Base-by-base conservation (phyloP, 92 coral and sea anemone species). In the Phenganax marumi region DNA sequence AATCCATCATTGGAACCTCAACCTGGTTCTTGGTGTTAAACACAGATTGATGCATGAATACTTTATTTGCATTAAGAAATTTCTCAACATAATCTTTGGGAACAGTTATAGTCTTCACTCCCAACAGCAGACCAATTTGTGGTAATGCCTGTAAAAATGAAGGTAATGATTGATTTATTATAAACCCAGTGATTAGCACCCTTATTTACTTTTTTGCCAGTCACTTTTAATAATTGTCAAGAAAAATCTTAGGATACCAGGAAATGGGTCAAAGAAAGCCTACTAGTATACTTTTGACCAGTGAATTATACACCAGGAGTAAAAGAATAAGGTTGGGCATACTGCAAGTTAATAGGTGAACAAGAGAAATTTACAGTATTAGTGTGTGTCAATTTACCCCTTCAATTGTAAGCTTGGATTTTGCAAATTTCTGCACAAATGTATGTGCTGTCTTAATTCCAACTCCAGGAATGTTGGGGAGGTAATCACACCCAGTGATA, bases 11-110 rank as follows among this genome's bases (percentile, higher is more conserved):
- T 73, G 86, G 68, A 12, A 66, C 69, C 68, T 83, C 81, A 19
- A 52, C 52, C 62, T 66, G 56, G 56, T n/a, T 73, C 72, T 73
- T 58, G 12, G 64, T 76, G 58, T 72, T 19, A 47, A 83, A 83
- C 55, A 83, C 81, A 72, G 86, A 73, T 68, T 83, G 86, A 52
- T 83, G 69, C 7, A 83, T 52, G 57, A 83, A 73, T 83, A 70
- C 53, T 62, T 83, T 70, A 73, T 83, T 83, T 39, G 86, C 86
- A 18, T 73, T 8, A 39, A 70, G 26, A 56, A 83, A 83, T 12
- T 62, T 19, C 25, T 53, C 53, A 10, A 55, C 74, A 55, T 83
- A 73, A 68, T 83, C 75, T 7, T 51, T 19, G 61, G 86, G 86
- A 12, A 73, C 79, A 22, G 13, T 58, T 26, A 83, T 48, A 12